phyloP scores from a whole-genome alignment of 1,140 invertebrate genomes.

The Meloidogyne exigua region DNA sequence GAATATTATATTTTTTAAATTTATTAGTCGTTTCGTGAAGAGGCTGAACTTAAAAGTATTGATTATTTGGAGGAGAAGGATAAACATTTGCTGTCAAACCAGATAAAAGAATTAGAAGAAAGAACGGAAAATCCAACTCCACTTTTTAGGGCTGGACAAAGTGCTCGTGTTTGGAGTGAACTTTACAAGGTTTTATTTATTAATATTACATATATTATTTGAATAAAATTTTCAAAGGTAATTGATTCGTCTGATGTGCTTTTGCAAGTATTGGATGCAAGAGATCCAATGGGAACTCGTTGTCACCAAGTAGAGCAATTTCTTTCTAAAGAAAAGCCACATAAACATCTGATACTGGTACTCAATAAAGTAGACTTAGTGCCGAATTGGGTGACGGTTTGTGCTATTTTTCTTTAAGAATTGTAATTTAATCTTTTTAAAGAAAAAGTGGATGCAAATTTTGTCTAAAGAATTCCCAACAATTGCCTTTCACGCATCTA shows the following conservation, averaged over 20 bases:
- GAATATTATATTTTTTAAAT: conserved; percentile 25
- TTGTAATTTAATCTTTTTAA: conserved; percentile 32
- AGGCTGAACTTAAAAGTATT: conserved; percentile 70
- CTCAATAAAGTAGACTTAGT: conserved; percentile 90
- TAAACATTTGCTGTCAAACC: conserved; percentile 72
- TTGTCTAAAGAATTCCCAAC: conserved; percentile 92
- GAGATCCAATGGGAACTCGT: conserved; percentile 75
- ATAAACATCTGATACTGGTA: conserved; percentile 91
- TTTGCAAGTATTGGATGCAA: conserved; percentile 72
- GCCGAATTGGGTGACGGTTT: conserved; percentile 88
- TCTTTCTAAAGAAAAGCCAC: conserved; percentile 81
- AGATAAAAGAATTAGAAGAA: conserved; percentile 54
- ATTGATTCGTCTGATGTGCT: conserved; percentile 97
- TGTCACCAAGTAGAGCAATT: conserved; percentile 88
- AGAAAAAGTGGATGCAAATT: conserved; percentile 81
- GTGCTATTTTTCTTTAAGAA: conserved; percentile 26
- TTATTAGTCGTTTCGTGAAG: conserved; percentile 71
- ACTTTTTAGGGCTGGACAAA: conserved; percentile 76
- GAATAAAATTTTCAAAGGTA: conserved; percentile 68
- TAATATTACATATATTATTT: not conserved
- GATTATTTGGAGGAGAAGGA: conserved; percentile 80
- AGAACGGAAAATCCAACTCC: conserved; percentile 64
- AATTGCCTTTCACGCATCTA: conserved; percentile 92
- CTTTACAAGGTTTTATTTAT: conserved; percentile 78
- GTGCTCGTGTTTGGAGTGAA: conserved; percentile 97